Percentiles rank a stretch among this genome's conserved stretches.
These are phyloP conservation scores for Strix uralensis DNA, from an alignment of 2,113 vertebrate species.

Conservation along the genomic window DNA sequence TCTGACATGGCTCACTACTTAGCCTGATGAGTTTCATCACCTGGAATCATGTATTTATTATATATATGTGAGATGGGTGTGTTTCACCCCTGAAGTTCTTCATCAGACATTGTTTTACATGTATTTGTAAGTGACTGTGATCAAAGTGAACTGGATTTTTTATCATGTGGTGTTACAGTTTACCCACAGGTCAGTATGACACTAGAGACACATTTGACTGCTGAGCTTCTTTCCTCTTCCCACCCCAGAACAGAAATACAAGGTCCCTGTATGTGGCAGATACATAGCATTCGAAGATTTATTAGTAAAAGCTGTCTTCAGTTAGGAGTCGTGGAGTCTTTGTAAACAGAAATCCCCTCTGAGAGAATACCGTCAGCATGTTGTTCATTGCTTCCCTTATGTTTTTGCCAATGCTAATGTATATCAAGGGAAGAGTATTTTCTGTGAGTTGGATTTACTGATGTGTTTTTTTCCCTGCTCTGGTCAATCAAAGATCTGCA, in stretches of 20 bases:
- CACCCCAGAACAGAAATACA: not conserved
- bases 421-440: not conserved
- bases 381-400: not conserved
- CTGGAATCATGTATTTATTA: not conserved
- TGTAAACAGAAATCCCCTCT: not conserved
- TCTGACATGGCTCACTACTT: not conserved
- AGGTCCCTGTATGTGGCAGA: not conserved
- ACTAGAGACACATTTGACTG: not conserved
- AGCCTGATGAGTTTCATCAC: not conserved
- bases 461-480: not conserved
- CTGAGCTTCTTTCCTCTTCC: not conserved
- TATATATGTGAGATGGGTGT: not conserved
- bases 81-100: accelerated
- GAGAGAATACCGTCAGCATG: not conserved
- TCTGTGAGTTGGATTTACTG: not conserved
- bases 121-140: not conserved
- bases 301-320: not conserved
- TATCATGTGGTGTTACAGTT: not conserved
- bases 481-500: not conserved
- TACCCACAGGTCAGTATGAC: not conserved
- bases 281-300: not conserved
- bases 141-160: not conserved
- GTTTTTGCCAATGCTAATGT: not conserved
- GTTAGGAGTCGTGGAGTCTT: not conserved
- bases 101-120: not conserved